Evolutionary conservation across 2,888 invertebrate species (phyloP).

Genomic region (Pachydiplax longipennis): DNA sequence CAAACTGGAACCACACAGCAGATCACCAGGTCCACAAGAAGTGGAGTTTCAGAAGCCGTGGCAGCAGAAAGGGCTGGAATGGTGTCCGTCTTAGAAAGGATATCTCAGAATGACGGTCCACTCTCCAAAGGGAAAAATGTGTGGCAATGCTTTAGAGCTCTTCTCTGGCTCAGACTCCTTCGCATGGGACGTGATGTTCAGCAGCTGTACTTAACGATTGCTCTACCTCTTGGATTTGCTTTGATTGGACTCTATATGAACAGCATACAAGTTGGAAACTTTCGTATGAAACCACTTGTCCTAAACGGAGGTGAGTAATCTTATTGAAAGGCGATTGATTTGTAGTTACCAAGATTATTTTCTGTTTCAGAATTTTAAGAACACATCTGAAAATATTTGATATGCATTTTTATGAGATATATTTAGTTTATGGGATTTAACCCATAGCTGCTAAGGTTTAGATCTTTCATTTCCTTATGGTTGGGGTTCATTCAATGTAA

Average conservation of each 20-base stretch:
- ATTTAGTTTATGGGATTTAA: too few relatives aligned
- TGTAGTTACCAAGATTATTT: too few relatives aligned
- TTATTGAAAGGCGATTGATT: background rate
- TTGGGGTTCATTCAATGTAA: too few relatives aligned
- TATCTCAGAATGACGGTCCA: slow-evolving; percentile 69
- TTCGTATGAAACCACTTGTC: slow-evolving; percentile 69
- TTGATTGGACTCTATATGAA: slow-evolving; percentile 73
- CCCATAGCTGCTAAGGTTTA: too few relatives aligned
- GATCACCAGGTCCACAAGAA: slow-evolving; percentile 16
- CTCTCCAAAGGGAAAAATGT: slow-evolving; percentile 70
- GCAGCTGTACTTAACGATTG: slow-evolving; percentile 76
- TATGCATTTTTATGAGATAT: too few relatives aligned
- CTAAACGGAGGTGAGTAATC: slow-evolving; percentile 64
- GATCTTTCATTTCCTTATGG: too few relatives aligned
- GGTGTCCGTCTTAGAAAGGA: slow-evolving; percentile 62
- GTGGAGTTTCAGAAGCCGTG: slow-evolving; percentile 60
- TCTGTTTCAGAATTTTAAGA: too few relatives aligned
- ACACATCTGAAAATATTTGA: too few relatives aligned
- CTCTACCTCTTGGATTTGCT: slow-evolving; percentile 73
- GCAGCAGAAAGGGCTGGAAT: slow-evolving; percentile 57
- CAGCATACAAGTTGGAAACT: slow-evolving; percentile 69
- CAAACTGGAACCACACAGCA: background rate
- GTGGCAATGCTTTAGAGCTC: slow-evolving; percentile 71
- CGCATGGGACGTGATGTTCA: slow-evolving; percentile 74
- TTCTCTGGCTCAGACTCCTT: slow-evolving; percentile 71